phyloP scores from a whole-genome alignment of 2,113 vertebrate species.

The Cairina moschata region DNA sequence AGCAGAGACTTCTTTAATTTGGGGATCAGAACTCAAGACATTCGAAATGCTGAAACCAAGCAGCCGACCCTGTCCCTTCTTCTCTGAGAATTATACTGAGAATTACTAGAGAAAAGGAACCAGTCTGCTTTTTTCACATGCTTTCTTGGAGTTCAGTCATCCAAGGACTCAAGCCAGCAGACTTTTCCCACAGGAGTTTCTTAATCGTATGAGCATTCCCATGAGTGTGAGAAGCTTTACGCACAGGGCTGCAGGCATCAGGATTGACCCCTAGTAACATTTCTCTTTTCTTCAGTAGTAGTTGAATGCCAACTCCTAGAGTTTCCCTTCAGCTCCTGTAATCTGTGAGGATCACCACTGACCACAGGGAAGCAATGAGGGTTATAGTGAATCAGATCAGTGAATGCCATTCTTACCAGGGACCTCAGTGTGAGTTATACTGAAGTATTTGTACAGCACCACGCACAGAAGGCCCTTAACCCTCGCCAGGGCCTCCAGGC shows the following conservation, averaged over 20 bases:
- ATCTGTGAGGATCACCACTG: not conserved
- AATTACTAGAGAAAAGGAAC: conserved; percentile 1
- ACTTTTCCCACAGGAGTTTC: not conserved
- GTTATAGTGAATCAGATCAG: not conserved
- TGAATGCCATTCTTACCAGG: not conserved
- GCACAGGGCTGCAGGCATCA: not conserved
- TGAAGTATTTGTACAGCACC: not conserved
- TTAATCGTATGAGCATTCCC: conserved; percentile 35
- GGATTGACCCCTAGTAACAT: not conserved
- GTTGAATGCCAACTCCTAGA: not conserved
- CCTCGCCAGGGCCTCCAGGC: not conserved
- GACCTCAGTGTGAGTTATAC: not conserved
- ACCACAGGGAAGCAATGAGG: not conserved
- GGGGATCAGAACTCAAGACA: conserved; percentile 6
- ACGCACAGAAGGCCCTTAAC: not conserved
- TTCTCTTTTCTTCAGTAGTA: not conserved
- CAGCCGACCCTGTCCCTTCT: not conserved
- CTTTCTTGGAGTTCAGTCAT: not conserved
- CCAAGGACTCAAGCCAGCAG: conserved; percentile 16
- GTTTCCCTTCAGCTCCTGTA: not conserved
- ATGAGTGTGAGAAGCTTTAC: conserved; percentile 25
- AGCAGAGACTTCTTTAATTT: conserved; percentile 9
- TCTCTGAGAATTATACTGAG: not conserved
- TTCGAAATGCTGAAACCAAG: not conserved
- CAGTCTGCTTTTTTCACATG: not conserved